phyloP scores from a whole-genome alignment of 2,888 invertebrate genomes.

The Liopterus haemorrhoidalis region DNA sequence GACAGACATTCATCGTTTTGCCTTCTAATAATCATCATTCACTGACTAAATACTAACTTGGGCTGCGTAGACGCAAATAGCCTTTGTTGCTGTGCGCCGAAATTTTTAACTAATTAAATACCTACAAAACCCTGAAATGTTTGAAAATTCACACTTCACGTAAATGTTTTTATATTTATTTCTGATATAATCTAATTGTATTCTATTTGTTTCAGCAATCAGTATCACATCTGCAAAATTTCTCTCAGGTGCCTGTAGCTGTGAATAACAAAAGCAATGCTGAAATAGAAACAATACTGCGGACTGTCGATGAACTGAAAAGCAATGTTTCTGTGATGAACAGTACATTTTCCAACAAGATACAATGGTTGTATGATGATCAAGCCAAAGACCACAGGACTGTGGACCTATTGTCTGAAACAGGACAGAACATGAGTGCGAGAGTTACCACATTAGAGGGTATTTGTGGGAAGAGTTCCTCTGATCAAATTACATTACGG shows the following conservation, averaged over 20 bases:
- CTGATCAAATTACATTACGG: slow-evolving; percentile 32
- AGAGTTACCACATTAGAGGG: slow-evolving; percentile 44
- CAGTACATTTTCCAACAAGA: slow-evolving; percentile 42
- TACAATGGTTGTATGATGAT: slow-evolving; percentile 46
- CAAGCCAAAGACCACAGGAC: slow-evolving; percentile 45
- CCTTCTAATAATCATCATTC: too few relatives aligned
- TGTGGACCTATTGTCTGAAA: too few relatives aligned
- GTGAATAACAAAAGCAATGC: slow-evolving; percentile 40
- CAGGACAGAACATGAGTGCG: slow-evolving; percentile 42
- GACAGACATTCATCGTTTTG: too few relatives aligned
- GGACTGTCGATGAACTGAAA: slow-evolving; percentile 40
- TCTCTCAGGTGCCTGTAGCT: slow-evolving; percentile 34
- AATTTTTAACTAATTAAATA: too few relatives aligned
- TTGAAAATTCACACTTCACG: neutral
- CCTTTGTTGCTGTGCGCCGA: too few relatives aligned
- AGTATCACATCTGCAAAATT: slow-evolving; percentile 36
- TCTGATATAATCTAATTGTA: slow-evolving; percentile 5
- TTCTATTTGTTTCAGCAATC: slow-evolving; percentile 37
- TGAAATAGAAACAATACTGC: slow-evolving; percentile 42
- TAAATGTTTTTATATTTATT: slow-evolving; percentile 9
- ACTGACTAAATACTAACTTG: too few relatives aligned
- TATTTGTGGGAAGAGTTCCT: slow-evolving; percentile 37
- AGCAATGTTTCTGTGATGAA: slow-evolving; percentile 44
- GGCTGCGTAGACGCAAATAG: too few relatives aligned
- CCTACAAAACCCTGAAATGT: slow-evolving; percentile 7